These are phyloP conservation scores for Spodoptera exigua DNA, from an alignment of 2,888 invertebrate genomes.

Conservation along the genomic window DNA sequence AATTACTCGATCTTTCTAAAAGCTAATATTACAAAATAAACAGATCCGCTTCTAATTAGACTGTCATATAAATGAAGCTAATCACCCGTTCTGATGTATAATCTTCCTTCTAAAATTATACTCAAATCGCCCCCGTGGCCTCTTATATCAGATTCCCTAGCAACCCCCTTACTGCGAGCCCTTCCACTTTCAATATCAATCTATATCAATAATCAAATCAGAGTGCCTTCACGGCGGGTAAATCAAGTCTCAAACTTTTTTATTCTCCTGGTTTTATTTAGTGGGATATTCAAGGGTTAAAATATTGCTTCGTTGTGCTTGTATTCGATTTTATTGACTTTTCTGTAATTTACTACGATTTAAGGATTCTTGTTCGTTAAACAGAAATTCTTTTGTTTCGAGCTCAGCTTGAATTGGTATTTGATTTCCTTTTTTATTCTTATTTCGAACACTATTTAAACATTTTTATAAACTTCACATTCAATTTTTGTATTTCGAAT, in stretches of 20 bases:
- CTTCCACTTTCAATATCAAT: slow-evolving; percentile 74
- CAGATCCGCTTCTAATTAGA: too few relatives aligned
- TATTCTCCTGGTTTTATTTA: slow-evolving; percentile 43
- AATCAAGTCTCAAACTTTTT: slow-evolving; percentile 68
- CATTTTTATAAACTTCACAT: too few relatives aligned
- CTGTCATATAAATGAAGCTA: neutral
- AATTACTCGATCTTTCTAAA: too few relatives aligned
- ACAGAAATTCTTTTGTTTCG: too few relatives aligned
- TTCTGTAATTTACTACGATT: too few relatives aligned
- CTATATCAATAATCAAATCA: slow-evolving; percentile 78
- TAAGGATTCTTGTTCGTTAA: too few relatives aligned
- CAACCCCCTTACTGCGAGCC: slow-evolving; percentile 55
- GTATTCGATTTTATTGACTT: too few relatives aligned
- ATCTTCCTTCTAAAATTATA: neutral
- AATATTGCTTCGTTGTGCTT: slow-evolving; percentile 13
- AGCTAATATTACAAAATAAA: too few relatives aligned
- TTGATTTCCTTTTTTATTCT: too few relatives aligned
- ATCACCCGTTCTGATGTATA: slow-evolving; percentile 3
- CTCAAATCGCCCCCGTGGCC: slow-evolving; percentile 37
- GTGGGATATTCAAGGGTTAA: slow-evolving; percentile 18
- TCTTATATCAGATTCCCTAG: slow-evolving; percentile 35
- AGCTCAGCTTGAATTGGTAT: too few relatives aligned
- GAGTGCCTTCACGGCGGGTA: slow-evolving; percentile 53
- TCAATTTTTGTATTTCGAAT: too few relatives aligned
- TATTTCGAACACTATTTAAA: too few relatives aligned